Percentiles rank a stretch among this genome's conserved stretches.
Evolutionary conservation across 2,888 invertebrate genomes (phyloP).

Genomic region (Cremastinae sp.): DNA sequence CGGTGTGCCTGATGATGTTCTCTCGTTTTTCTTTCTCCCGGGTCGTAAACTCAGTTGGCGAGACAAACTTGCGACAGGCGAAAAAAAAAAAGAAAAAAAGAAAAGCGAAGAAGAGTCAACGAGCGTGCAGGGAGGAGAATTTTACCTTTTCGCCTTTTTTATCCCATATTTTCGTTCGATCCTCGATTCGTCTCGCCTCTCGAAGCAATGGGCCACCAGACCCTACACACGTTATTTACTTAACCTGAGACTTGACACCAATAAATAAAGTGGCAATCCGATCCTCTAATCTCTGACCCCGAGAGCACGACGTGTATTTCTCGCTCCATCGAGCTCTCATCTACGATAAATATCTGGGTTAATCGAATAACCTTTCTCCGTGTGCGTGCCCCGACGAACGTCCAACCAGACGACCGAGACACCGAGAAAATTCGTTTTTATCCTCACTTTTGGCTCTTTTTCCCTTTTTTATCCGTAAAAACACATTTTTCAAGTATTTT

Average conservation of each 20-base stretch:
- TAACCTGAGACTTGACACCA: constrained; percentile 20
- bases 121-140: too few species aligned
- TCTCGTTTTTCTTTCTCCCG: not conserved
- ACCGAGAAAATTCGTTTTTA: not conserved
- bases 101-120: too few species aligned
- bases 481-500: too few species aligned
- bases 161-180: too few species aligned
- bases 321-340: constrained; percentile 4
- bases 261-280: constrained; percentile 21
- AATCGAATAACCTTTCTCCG: constrained; percentile 26
- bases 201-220: too few species aligned
- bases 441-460: constrained; percentile 1
- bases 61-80: not conserved
- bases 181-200: too few species aligned
- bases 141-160: too few species aligned
- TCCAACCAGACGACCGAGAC: not conserved
- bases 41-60: constrained; percentile 8
- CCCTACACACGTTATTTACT: too few species aligned
- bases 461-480: too few species aligned
- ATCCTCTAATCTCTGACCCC: constrained; percentile 27
- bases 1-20: too few species aligned
- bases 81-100: too few species aligned
- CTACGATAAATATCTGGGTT: constrained; percentile 39
- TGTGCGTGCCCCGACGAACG: not conserved
- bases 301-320: not conserved